Conservation (phyloP, 1,140 invertebrate species). For the Scaptodrosophila lebanonensis region DNA sequence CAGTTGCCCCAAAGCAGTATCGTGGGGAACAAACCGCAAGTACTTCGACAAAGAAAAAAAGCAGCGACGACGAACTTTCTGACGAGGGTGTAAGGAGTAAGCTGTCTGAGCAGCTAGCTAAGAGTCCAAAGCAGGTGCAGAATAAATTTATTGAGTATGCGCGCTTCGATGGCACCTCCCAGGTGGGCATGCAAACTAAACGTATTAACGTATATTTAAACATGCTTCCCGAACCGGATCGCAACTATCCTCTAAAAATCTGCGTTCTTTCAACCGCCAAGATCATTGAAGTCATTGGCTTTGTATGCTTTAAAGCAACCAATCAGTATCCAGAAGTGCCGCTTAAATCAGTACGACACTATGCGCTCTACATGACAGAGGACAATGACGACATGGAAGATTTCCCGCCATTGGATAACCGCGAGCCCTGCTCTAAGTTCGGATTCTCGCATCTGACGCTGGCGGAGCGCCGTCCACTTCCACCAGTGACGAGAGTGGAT, state of each 20-base stretch:
- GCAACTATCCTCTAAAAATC: slow-evolving; percentile 90
- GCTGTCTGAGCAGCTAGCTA: slow-evolving; percentile 85
- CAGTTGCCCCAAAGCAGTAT: slow-evolving; percentile 41
- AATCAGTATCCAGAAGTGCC: slow-evolving; percentile 80
- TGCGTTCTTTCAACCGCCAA: slow-evolving; percentile 89
- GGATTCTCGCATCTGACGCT: slow-evolving; percentile 93
- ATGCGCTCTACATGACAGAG: slow-evolving; percentile 94
- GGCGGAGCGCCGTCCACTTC: slow-evolving; percentile 81
- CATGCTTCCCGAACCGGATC: slow-evolving; percentile 87
- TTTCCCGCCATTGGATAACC: slow-evolving; percentile 92
- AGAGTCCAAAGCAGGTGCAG: slow-evolving; percentile 84
- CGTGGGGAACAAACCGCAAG: slow-evolving; percentile 75
- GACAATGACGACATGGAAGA: slow-evolving; percentile 97
- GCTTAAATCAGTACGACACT: slow-evolving; percentile 82
- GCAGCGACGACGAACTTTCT: slow-evolving; percentile 43
- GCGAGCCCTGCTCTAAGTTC: slow-evolving; percentile 94
- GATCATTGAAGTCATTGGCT: slow-evolving; percentile 94
- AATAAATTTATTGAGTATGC: slow-evolving; percentile 94
- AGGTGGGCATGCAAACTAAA: slow-evolving; percentile 86
- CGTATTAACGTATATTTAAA: slow-evolving; percentile 92
- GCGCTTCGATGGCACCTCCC: slow-evolving; percentile 92
- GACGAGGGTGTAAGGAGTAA: slow-evolving; percentile 78
- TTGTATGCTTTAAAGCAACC: slow-evolving; percentile 91
- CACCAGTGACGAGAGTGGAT: slow-evolving; percentile 77
- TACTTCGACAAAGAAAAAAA: slow-evolving; percentile 1